These are phyloP conservation scores for Steinernema feltiae DNA, from an alignment of 1,140 invertebrate species.

Conservation along the genomic window DNA sequence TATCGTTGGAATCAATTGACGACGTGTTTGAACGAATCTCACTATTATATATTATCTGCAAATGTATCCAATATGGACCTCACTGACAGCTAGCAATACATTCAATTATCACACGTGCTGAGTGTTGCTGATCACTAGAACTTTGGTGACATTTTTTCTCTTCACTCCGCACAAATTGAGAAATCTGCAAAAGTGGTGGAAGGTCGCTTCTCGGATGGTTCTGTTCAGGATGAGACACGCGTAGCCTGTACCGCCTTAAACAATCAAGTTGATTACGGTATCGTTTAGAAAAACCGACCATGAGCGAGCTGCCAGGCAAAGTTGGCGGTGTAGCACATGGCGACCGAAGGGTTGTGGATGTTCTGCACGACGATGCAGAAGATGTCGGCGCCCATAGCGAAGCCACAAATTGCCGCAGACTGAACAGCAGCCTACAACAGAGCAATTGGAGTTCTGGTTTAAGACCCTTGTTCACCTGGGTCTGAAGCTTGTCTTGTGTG, in stretches of 20 bases:
- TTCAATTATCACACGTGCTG: too few relatives aligned
- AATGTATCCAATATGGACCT: too few relatives aligned
- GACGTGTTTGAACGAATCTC: too few relatives aligned
- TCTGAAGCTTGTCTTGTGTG: background rate
- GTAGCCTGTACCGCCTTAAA: background rate
- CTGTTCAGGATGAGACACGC: background rate
- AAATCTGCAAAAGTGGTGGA: background rate
- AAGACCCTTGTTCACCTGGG: background rate
- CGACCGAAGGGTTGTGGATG: background rate
- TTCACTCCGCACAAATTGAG: background rate
- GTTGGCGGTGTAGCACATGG: background rate
- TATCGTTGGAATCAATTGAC: too few relatives aligned
- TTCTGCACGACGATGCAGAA: conserved; percentile 1
- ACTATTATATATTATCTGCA: too few relatives aligned
- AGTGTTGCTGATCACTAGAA: too few relatives aligned
- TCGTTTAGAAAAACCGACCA: background rate
- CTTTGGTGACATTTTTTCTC: too few relatives aligned
- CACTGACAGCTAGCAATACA: too few relatives aligned
- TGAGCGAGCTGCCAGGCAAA: conserved; percentile 4
- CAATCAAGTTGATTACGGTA: background rate
- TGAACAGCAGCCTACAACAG: background rate
- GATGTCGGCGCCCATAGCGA: background rate
- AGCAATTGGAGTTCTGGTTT: background rate
- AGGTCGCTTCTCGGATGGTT: background rate
- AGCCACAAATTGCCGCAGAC: background rate